These are phyloP conservation scores for Clarias magur DNA, from an alignment of 2,113 vertebrate genomes.

Conservation along the genomic window DNA sequence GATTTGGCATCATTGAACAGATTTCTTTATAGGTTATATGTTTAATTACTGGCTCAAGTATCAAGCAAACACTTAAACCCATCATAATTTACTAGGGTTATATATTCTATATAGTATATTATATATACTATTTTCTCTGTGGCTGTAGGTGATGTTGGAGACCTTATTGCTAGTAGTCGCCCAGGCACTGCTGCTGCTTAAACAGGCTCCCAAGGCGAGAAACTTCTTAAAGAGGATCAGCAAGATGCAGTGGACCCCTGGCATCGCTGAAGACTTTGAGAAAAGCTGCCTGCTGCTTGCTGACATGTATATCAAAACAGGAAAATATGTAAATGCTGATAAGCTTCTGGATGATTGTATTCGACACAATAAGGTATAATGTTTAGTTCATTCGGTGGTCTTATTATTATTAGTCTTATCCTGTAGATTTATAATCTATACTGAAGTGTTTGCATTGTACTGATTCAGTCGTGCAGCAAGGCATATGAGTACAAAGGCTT, in stretches of 20 bases:
- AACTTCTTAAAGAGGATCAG: conserved; percentile 70
- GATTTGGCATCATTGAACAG: conserved; percentile 1
- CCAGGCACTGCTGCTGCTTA: conserved; percentile 64
- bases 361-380: conserved; percentile 71
- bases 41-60: background rate
- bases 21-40: background rate
- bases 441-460: background rate
- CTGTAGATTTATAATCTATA: background rate
- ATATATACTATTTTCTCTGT: no score
- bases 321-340: conserved; percentile 70
- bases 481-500: conserved; percentile 78
- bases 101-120: no score
- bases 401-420: background rate
- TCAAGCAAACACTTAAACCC: background rate
- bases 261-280: conserved; percentile 64
- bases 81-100: background rate
- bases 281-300: conserved; percentile 74
- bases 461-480: conserved; percentile 73
- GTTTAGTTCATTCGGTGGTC: no score
- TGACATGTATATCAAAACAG: conserved; percentile 71
- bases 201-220: conserved; percentile 66
- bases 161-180: conserved; percentile 60
- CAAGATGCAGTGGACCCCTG: conserved; percentile 59
- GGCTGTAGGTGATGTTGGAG: conserved; percentile 36
- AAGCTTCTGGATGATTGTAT: conserved; percentile 71